These are phyloP conservation scores for Calycopis cecrops DNA, from an alignment of 1,140 invertebrate species.

Conservation along the genomic window DNA sequence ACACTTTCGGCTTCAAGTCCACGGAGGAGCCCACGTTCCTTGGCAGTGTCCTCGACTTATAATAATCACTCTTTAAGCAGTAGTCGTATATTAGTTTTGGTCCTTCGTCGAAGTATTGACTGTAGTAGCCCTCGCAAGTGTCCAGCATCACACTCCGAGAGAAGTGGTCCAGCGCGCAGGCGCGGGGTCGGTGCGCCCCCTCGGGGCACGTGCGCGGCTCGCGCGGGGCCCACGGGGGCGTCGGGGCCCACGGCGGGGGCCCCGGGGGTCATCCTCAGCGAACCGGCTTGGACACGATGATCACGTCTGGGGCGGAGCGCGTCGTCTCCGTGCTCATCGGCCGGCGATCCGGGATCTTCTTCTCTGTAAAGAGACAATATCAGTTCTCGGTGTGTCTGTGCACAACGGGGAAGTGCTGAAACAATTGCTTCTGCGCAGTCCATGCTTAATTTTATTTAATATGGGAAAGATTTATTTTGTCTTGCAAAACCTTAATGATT, in stretches of 20 bases:
- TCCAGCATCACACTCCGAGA: constrained; percentile 50
- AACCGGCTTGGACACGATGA: constrained; percentile 74
- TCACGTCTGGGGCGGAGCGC: constrained; percentile 91
- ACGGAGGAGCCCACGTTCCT: constrained; percentile 54
- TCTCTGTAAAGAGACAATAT: constrained; percentile 35
- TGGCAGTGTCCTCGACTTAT: constrained; percentile 54
- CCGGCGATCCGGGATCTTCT: constrained; percentile 63
- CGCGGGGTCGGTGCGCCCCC: constrained; percentile 46
- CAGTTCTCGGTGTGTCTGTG: too few species aligned
- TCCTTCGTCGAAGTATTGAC: constrained; percentile 56
- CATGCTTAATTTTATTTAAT: too few species aligned
- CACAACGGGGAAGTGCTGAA: too few species aligned
- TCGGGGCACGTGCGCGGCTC: constrained; percentile 53
- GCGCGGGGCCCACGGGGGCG: constrained; percentile 40
- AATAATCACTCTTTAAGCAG: constrained; percentile 60
- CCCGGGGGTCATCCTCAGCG: constrained; percentile 68
- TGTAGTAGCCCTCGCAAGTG: constrained; percentile 54
- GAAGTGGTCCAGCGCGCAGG: constrained; percentile 31
- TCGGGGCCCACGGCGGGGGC: constrained; percentile 61
- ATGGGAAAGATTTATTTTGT: too few species aligned
- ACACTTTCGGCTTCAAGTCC: constrained; percentile 36
- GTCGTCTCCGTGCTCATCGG: constrained; percentile 86
- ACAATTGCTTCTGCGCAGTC: too few species aligned
- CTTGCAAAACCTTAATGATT: too few species aligned
- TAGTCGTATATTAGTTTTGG: constrained; percentile 59